Evolutionary conservation across 2,797 vertebrate genomes (phyloP).

Genomic region (Chromobotia macracanthus): DNA sequence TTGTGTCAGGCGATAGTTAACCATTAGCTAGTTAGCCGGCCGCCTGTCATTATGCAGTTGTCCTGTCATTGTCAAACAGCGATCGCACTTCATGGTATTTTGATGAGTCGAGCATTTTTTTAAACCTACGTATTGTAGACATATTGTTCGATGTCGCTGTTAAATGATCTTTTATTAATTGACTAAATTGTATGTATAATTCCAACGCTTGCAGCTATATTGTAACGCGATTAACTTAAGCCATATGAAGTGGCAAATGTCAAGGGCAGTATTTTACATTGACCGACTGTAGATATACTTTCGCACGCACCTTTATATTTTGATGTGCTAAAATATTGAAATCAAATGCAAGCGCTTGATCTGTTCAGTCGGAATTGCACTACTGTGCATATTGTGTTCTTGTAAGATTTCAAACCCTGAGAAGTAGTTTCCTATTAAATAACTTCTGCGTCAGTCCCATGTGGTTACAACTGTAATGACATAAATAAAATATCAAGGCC

Average conservation of each 20-base stretch:
- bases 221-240: conserved; percentile 13
- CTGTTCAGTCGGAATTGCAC: not conserved
- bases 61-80: conserved; percentile 24
- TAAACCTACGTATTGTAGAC: too few species aligned
- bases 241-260: conserved; percentile 19
- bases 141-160: not conserved
- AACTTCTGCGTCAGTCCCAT: not conserved
- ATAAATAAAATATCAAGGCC: not conserved
- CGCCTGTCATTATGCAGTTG: not conserved
- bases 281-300: not conserved
- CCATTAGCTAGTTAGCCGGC: conserved; percentile 32
- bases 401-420: not conserved
- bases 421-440: not conserved
- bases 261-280: conserved; percentile 58
- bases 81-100: not conserved
- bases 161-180: not conserved
- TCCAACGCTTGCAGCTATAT: not conserved
- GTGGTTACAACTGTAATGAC: not conserved
- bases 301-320: not conserved
- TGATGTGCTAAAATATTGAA: not conserved
- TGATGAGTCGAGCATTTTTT: not conserved
- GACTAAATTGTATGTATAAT: not conserved
- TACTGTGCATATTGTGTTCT: not conserved
- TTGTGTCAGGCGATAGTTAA: conserved; percentile 33
- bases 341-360: not conserved